phyloP scores from a whole-genome alignment of 2,888 invertebrate species.

The Cylindroiulus punctatus region DNA sequence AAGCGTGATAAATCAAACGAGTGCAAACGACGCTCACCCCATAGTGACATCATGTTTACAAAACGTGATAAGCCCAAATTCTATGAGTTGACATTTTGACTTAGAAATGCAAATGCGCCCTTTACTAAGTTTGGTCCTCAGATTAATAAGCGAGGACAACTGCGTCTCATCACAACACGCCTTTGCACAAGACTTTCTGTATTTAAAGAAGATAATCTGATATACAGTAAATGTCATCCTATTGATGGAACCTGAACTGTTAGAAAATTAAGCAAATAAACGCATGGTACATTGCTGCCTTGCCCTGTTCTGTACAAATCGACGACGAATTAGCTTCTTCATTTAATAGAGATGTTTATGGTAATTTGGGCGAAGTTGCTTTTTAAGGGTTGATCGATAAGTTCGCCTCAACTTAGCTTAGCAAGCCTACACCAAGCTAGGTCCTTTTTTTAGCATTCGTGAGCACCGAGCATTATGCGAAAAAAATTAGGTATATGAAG shows the following conservation, averaged over 20 bases:
- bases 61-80: slow-evolving; percentile 1
- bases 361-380: background rate
- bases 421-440: background rate
- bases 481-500: background rate
- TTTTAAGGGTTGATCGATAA: background rate
- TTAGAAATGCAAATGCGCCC: background rate
- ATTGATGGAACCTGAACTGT: no score
- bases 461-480: background rate
- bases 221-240: no score
- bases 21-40: slow-evolving; percentile 18
- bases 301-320: background rate
- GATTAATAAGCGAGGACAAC: background rate
- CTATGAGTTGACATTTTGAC: slow-evolving; percentile 7
- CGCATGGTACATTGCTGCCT: background rate
- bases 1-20: background rate
- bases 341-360: background rate
- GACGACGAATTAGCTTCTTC: background rate
- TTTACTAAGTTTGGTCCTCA: background rate
- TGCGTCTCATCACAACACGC: no score
- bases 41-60: background rate
- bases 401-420: background rate
- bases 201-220: no score
- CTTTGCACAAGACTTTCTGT: no score
- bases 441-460: background rate
- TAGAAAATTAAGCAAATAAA: background rate